Evolutionary conservation across 1,140 invertebrate species (phyloP), one percentile per base, ranked within the genome.

Genomic region (Formica exsecta): DNA sequence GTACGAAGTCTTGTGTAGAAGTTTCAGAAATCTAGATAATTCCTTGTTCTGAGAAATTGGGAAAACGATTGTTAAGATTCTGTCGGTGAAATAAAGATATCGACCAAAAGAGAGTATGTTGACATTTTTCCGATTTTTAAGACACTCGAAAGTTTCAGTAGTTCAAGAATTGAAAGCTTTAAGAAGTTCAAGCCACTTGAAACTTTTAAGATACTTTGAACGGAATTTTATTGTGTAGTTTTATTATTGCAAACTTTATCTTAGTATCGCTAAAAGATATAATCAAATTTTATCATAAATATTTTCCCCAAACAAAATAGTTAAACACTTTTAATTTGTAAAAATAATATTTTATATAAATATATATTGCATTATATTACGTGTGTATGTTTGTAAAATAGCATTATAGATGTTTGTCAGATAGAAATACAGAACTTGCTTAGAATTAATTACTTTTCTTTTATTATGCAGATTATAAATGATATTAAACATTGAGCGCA

Each of bases 131-230:
- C 13, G 22, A 22, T 81, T 73, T 81, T 44, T 9, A 25, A n/a
- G 36, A 11, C 11, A 71, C 7, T 73, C 5, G 13, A 81, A 81
- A 71, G 64, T 70, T 81, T 22, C 0, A 2, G 1, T 36, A 54
- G 32, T 2, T 7, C 36, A 73, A 44, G 38, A 73, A 48, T 29
- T 22, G n/a, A 32, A 48, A 73, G 29, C 38, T 48, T 70, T 16
- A 4, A 36, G 3, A 62, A 54, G 57, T 83, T 83, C 8, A 44
- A 73, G 11, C 4, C 29, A 74, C 22, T 81, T 36, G 19, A 81
- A 73, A 81, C 68, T 83, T 83, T 61, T 54, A 61, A 74, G 9
- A 62, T 44, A 73, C 8, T 83, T 44, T 29, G 3, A 62, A 61
- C 11, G 16, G 57, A 61, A 59, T 68, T 80, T 6, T 70, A 38